Percentiles rank a stretch among this genome's conserved stretches.
Conservation (phyloP, 2,797 vertebrate genomes). For the Poeciliopsis gracilis region DNA sequence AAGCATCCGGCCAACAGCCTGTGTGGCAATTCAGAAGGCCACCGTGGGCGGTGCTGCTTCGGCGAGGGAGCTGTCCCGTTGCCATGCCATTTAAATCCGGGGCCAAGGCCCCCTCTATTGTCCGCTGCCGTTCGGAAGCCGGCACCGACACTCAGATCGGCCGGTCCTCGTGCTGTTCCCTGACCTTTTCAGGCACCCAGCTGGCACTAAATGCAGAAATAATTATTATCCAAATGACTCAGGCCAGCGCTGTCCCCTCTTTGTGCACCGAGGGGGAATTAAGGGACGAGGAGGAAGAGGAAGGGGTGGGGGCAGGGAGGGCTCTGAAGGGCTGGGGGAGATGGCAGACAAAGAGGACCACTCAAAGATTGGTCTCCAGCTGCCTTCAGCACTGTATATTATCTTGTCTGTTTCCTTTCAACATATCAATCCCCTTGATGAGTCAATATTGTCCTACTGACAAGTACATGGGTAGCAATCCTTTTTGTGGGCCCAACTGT, state of each 20-base stretch:
- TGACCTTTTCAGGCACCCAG: constrained; percentile 83
- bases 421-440: constrained; percentile 40
- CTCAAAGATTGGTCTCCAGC: constrained; percentile 42
- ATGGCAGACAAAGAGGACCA: constrained; percentile 47
- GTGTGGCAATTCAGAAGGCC: constrained; percentile 50
- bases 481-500: constrained; percentile 6
- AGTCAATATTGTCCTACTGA: constrained; percentile 23
- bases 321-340: constrained; percentile 43
- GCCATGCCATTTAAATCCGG: constrained; percentile 65
- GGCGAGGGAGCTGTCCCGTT: constrained; percentile 63
- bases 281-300: constrained; percentile 20
- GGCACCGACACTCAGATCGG: constrained; percentile 77
- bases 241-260: constrained; percentile 64
- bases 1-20: constrained; percentile 40
- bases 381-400: constrained; percentile 39
- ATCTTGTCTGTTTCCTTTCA: constrained; percentile 29
- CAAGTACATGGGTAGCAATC: neutral
- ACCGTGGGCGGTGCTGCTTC: constrained; percentile 37
- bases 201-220: constrained; percentile 81
- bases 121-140: constrained; percentile 79
- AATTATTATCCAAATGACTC: constrained; percentile 83
- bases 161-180: constrained; percentile 77
- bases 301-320: neutral
- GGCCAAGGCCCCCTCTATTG: constrained; percentile 70
- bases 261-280: constrained; percentile 52